Evolutionary conservation across 2,888 invertebrate species (phyloP), one percentile per base, ranked within the genome.

Genomic region (Lamellibrachia columna): DNA sequence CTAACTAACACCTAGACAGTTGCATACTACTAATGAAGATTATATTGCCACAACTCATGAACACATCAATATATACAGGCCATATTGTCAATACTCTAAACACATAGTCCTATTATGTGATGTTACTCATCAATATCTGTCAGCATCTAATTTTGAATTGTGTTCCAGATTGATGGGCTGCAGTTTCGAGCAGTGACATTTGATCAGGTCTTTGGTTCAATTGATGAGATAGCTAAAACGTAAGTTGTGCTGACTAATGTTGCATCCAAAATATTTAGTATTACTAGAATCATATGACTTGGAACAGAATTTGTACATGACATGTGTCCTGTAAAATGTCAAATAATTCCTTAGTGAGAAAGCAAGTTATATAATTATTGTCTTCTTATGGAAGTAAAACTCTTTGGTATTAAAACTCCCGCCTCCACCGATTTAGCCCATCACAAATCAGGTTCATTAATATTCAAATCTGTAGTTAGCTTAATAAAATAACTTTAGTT

Each of bases 141-240:
- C n/a, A 22, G n/a, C n/a, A 75, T 22, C 1, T 58, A 58, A 58
- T 3, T 75, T 75, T 75, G 22, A 40, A 22, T n/a, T 75, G n/a
- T 55, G 55, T 75, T 75, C 6, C 94, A 96, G 96, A 94, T 95
- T 93, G 95, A 96, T 91, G 95, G 93, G 94, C 95, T 95, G n/a
- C 94, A 94, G 92, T 96, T 96, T 94, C 95, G 95, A 75, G 95
- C 96, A 92, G 94, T 96, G 52, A 95, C 95, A 28, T 93, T 94
- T 93, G 95, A 96, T 58, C 96, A 96, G 93, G 96, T 96, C 53
- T 96, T 96, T 94, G 96, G 96, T 15, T 95, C 95, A 52, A 93
- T 95, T 93, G 95, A 95, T 91, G 95, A 94, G 90, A 93, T 94
- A 28, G 93, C 94, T 52, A 94, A 94, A 92, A 93, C 94, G 95